A percentile compares a stretch with the other conserved stretches of the same genome.
These are phyloP conservation scores for Pollimyrus isidori DNA, from an alignment of 2,113 vertebrate genomes.

Conservation along the genomic window DNA sequence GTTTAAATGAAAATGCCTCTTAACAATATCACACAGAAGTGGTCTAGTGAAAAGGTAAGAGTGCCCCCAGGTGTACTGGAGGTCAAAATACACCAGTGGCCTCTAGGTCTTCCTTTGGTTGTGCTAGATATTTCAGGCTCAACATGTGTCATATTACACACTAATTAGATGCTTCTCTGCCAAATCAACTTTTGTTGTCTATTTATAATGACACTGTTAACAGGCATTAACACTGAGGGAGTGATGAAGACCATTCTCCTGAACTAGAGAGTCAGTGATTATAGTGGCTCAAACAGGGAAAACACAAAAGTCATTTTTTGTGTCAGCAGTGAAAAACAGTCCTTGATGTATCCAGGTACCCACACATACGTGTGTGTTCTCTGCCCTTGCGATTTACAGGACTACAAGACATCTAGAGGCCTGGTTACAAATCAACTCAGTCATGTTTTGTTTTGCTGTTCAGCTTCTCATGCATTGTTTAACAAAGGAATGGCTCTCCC, in stretches of 20 bases:
- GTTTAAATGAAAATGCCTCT: neutral
- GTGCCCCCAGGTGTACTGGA: neutral
- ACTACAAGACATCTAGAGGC: neutral
- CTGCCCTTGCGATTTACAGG: neutral
- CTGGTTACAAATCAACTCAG: neutral
- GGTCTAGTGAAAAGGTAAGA: neutral
- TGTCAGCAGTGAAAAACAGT: neutral
- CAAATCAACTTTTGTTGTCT: neutral
- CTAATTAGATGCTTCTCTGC: neutral
- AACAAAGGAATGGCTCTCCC: neutral
- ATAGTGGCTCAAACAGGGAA: no score
- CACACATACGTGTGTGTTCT: neutral
- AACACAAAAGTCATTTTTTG: neutral
- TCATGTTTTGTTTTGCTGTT: neutral
- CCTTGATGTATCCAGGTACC: neutral
- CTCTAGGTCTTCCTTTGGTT: neutral
- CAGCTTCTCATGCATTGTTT: neutral
- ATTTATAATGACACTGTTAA: neutral
- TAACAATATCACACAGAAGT: neutral
- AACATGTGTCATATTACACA: neutral
- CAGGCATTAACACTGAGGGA: neutral
- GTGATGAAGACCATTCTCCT: neutral
- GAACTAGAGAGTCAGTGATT: no score
- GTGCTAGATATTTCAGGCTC: neutral
- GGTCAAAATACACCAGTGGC: neutral